Percentiles rank a stretch among this genome's conserved stretches.
phyloP scores from a whole-genome alignment of 2,113 vertebrate species.

The Leucosticte australis region DNA sequence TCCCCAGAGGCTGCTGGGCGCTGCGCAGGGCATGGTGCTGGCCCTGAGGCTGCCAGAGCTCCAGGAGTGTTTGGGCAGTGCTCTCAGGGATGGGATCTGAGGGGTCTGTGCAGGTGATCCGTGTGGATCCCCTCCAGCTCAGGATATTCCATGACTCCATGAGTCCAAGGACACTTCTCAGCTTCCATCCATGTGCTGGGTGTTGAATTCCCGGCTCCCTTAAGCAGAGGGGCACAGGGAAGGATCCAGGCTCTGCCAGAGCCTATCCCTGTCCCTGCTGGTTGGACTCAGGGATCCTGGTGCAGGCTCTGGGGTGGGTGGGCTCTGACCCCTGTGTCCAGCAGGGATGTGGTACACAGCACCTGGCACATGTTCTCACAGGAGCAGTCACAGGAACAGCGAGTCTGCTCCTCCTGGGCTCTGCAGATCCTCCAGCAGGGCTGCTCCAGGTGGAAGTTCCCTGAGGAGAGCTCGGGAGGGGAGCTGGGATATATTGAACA shows the following conservation, averaged over 20 bases:
- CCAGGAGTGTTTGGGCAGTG: accelerated
- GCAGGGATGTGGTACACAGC: background rate
- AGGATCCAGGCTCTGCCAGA: background rate
- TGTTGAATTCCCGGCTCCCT: background rate
- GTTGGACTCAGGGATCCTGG: background rate
- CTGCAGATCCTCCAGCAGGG: background rate
- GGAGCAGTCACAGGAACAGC: background rate
- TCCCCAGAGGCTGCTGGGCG: background rate
- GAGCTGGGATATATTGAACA: background rate
- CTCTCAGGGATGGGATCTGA: background rate
- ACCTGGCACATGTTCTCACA: background rate
- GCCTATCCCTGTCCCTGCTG: background rate
- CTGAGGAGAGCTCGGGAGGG: background rate
- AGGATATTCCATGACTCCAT: accelerated
- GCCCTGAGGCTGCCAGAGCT: background rate
- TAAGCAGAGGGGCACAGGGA: background rate
- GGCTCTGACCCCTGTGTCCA: background rate
- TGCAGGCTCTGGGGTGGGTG: background rate
- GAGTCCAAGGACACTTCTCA: background rate
- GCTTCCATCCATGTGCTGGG: accelerated
- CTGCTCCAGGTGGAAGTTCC: background rate
- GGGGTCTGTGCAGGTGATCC: background rate
- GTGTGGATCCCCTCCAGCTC: background rate
- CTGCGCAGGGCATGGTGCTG: background rate
- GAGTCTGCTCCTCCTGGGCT: background rate